Conservation (phyloP, 2,888 invertebrate species). For the Ennomos fuscantarius region DNA sequence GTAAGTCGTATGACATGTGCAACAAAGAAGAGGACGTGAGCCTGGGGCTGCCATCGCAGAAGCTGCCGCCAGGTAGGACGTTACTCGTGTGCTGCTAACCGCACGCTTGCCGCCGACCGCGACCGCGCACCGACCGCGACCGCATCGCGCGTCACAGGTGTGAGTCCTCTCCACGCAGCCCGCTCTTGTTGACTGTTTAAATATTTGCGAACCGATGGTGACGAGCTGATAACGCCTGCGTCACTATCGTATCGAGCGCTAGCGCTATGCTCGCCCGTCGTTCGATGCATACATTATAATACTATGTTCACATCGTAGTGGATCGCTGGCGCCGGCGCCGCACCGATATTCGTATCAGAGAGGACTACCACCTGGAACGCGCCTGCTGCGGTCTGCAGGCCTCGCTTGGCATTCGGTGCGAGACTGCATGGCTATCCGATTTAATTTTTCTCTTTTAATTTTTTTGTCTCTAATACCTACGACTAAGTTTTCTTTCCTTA, state of each 20-base stretch:
- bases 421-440: slow-evolving; percentile 72
- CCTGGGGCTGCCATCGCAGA: slow-evolving; percentile 88
- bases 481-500: slow-evolving; percentile 69
- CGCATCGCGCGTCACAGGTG: slow-evolving; percentile 26
- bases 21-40: slow-evolving; percentile 89
- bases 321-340: not conserved
- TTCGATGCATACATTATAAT: not conserved
- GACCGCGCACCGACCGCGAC: slow-evolving; percentile 34
- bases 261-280: not conserved
- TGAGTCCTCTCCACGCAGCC: slow-evolving; percentile 1
- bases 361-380: slow-evolving; percentile 27
- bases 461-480: slow-evolving; percentile 61
- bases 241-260: slow-evolving; percentile 27
- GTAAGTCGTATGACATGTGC: slow-evolving; percentile 90
- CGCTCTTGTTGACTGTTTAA: slow-evolving; percentile 9
- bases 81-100: slow-evolving; percentile 52
- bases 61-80: slow-evolving; percentile 88
- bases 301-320: not conserved
- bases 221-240: slow-evolving; percentile 28
- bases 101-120: slow-evolving; percentile 44
- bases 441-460: slow-evolving; percentile 53
- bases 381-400: slow-evolving; percentile 33
- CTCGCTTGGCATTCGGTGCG: slow-evolving; percentile 67
- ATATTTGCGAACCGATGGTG: slow-evolving; percentile 24
- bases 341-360: not conserved